Evolutionary conservation across 2,113 vertebrate genomes (phyloP).

Genomic region (Chloropsis cyanopogon): DNA sequence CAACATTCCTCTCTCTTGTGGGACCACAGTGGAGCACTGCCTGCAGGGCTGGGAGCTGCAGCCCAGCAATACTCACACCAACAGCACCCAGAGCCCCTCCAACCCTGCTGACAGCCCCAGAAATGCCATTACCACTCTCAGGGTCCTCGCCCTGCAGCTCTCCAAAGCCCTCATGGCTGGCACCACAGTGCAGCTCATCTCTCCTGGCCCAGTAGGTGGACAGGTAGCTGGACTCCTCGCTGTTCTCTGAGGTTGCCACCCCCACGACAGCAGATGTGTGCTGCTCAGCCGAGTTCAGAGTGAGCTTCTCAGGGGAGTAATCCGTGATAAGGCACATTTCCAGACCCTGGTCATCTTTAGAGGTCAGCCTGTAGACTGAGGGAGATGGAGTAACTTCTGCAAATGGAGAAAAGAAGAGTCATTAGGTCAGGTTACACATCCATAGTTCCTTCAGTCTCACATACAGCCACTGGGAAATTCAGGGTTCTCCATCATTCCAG

Average conservation of each 20-base stretch:
- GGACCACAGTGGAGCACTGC: not conserved
- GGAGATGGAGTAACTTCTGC: conserved; percentile 26
- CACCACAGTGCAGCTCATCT: not conserved
- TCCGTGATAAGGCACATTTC: conserved; percentile 67
- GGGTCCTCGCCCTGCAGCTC: not conserved
- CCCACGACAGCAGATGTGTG: not conserved
- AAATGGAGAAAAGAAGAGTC: not conserved
- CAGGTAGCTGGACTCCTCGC: conserved; percentile 10
- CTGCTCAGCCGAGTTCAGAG: accelerated
- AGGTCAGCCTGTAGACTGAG: conserved; percentile 36
- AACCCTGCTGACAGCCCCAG: not conserved
- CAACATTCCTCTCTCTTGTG: not conserved
- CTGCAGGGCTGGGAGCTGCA: not conserved
- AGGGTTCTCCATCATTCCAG: not conserved
- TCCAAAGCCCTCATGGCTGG: not conserved
- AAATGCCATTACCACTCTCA: conserved; percentile 30
- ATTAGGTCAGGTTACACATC: not conserved
- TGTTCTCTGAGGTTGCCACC: not conserved
- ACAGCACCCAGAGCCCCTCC: not conserved
- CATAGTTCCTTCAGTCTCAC: not conserved
- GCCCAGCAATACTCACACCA: not conserved
- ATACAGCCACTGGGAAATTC: not conserved
- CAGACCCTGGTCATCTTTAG: not conserved
- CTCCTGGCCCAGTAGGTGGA: conserved; percentile 23
- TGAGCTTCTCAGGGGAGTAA: not conserved